phyloP scores from a whole-genome alignment of 2,113 vertebrate species.

The Bos indicus region DNA sequence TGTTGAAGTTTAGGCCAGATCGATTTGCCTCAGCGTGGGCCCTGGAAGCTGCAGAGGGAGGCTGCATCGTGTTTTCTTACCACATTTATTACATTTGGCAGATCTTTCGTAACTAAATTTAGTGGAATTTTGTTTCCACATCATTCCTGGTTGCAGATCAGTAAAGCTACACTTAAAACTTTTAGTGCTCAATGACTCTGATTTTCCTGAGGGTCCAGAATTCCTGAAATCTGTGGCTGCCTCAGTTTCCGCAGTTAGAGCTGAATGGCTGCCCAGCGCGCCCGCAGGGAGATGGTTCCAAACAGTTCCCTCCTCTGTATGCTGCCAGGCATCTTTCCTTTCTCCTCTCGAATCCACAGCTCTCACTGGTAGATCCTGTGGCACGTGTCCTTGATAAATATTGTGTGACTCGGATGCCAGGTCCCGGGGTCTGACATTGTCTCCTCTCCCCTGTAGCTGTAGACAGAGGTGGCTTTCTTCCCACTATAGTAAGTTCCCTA shows the following conservation, averaged over 20 bases:
- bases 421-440: neutral
- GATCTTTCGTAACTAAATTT: neutral
- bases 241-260: fast-evolving
- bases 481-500: neutral
- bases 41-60: neutral
- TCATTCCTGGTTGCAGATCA: neutral
- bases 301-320: fast-evolving
- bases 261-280: neutral
- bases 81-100: neutral
- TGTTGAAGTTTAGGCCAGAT: neutral
- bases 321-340: neutral
- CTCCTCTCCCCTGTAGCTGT: fast-evolving
- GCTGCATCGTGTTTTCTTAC: neutral
- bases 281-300: neutral
- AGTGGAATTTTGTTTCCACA: neutral
- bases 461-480: neutral
- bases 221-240: fast-evolving
- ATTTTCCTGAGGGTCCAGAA: neutral
- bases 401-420: fast-evolving
- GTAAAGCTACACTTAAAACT: neutral
- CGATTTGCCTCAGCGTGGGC: neutral
- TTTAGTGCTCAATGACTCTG: neutral
- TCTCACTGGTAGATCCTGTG: too few relatives aligned
- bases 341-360: fast-evolving
- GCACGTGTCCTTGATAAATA: neutral